Evolutionary conservation across 2,113 vertebrate genomes (phyloP), one percentile per base, ranked within the genome.

Genomic region (Microtus montanus): DNA sequence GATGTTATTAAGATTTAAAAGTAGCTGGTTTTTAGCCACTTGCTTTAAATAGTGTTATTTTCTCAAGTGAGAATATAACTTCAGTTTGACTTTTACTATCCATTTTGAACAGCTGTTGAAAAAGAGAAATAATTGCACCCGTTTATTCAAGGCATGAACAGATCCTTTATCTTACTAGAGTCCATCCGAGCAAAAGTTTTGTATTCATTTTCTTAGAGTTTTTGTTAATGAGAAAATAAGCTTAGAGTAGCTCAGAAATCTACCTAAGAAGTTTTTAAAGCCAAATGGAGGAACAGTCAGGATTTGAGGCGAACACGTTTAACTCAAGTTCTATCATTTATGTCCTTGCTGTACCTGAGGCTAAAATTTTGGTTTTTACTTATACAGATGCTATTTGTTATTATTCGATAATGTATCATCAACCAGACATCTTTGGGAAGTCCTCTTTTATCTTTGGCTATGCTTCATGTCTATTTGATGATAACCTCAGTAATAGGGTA

Each of bases 101-200:
- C 38, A 3, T 64, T 75, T 75, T 61, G 54, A 83, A 77, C 24
- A 90, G 3, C 33, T 58, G 0, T n/a, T 49, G 66, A 89, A 91
- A 77, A 38, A 92, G 71, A 41, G 54, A 54, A 28, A 13, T 84
- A 78, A 54, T 61, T 78, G 26, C 9, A 77, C n/a, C 24, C n/a
- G 9, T 95, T 64, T 87, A 47, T 58, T 35, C 12, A 87, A 14
- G 30, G 22, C 26, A 2, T 41, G 49, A 15, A 35, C 22, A 85
- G 38, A 71, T 38, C 38, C 70, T 79, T 4, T 90, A 68, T 84
- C 33, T 61, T 47, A 19, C 15, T 66, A 49, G 47, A 35, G 19
- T 96, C 74, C 85, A 74, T 94, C 26, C 78, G 91, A 52, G 26
- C 47, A 91, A 19, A 64, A 58, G 5, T 17, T 70, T 93, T 84